These are phyloP conservation scores for Sebastes minor DNA, from an alignment of 2,797 vertebrate species.

Conservation along the genomic window DNA sequence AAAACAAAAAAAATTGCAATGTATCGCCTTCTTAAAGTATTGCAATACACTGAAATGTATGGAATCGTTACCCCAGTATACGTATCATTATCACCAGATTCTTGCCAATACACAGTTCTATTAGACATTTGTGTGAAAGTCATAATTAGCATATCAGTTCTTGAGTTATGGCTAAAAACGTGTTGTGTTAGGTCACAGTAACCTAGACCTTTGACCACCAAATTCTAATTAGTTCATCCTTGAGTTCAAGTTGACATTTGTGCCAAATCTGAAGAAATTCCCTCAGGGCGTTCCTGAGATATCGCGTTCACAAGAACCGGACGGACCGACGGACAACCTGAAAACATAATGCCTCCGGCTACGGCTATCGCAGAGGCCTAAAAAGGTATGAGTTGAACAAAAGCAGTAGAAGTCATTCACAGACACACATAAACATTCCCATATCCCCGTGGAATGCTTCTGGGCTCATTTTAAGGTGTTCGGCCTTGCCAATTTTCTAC, in stretches of 20 bases:
- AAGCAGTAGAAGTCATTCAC: conserved; percentile 48
- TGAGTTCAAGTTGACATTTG: background rate
- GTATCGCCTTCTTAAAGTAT: background rate
- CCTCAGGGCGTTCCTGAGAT: background rate
- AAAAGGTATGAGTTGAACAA: conserved; percentile 21
- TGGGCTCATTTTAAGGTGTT: conserved; percentile 69
- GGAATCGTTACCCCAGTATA: background rate
- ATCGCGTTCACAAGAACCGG: background rate
- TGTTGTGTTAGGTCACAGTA: background rate
- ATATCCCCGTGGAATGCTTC: conserved; percentile 25
- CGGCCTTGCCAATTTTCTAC: conserved; percentile 82
- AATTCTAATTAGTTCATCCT: background rate
- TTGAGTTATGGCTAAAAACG: background rate
- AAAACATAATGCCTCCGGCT: background rate
- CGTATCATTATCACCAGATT: background rate
- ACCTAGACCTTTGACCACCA: background rate
- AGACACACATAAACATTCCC: conserved; percentile 20
- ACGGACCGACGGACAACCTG: no score
- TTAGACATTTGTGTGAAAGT: background rate
- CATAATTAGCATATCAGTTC: background rate
- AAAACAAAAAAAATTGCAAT: background rate
- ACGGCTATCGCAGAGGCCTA: background rate
- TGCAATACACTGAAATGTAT: background rate
- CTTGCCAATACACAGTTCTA: background rate
- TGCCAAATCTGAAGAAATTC: background rate